phyloP scores from a whole-genome alignment of 2,888 invertebrate genomes.

The Eupithecia abbreviata region DNA sequence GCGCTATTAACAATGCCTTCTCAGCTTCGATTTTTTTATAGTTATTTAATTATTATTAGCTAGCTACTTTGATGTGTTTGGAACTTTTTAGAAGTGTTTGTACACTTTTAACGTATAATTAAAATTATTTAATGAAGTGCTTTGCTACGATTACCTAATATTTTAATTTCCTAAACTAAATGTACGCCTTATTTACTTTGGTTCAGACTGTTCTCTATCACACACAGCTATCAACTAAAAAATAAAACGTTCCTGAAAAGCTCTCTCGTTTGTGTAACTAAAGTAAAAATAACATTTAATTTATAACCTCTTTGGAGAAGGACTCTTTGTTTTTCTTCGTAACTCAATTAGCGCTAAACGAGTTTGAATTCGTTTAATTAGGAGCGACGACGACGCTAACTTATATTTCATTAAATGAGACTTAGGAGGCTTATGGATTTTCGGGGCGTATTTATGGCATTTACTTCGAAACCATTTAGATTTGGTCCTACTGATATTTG shows the following conservation, averaged over 20 bases:
- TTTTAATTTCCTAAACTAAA: neutral
- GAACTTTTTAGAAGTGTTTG: neutral
- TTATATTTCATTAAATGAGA: slow-evolving; percentile 23
- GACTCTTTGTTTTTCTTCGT: slow-evolving; percentile 33
- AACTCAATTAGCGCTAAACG: slow-evolving; percentile 39
- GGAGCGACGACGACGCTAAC: slow-evolving; percentile 5
- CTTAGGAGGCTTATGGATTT: slow-evolving; percentile 2
- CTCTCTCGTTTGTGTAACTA: neutral
- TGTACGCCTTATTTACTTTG: neutral
- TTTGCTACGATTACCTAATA: neutral
- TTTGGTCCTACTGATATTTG: slow-evolving; percentile 6
- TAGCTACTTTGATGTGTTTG: neutral
- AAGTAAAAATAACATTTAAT: slow-evolving; percentile 4
- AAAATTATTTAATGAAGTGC: neutral
- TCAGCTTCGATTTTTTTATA: neutral
- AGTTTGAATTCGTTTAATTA: slow-evolving; percentile 40
- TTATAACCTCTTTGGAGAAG: neutral
- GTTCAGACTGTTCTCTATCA: neutral
- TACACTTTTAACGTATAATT: neutral
- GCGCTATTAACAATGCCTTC: slow-evolving; percentile 14
- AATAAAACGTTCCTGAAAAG: slow-evolving; percentile 1
- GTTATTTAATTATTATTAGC: neutral
- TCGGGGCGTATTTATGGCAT: slow-evolving; percentile 8
- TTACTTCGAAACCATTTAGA: slow-evolving; percentile 11
- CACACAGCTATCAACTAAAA: neutral